Conservation (phyloP, 2,888 invertebrate genomes). For the Nymphalis c-album region DNA sequence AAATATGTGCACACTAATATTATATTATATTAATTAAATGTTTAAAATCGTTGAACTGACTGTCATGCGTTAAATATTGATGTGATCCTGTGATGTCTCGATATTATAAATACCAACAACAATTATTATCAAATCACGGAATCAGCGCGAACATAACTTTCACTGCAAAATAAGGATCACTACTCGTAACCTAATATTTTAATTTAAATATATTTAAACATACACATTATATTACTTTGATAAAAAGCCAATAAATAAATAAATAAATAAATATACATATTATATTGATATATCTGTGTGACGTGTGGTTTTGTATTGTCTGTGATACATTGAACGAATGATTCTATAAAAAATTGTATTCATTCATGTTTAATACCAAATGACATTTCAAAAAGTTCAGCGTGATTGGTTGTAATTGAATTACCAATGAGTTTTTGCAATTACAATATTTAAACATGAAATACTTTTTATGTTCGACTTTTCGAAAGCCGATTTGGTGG, state of each 20-base stretch:
- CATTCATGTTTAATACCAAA: conserved; percentile 5
- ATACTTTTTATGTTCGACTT: not conserved
- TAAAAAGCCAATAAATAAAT: conserved; percentile 14
- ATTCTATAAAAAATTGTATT: not conserved
- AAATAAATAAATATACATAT: no score
- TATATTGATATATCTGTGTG: conserved; percentile 5
- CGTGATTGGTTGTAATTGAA: not conserved
- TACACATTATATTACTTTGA: conserved; percentile 8
- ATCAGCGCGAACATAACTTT: not conserved
- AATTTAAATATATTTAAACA: conserved; percentile 20
- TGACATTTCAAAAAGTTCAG: conserved; percentile 1
- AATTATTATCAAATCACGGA: not conserved
- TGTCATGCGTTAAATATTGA: conserved; percentile 7
- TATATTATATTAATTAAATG: conserved; percentile 5
- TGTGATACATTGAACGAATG: conserved; percentile 1
- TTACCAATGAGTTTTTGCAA: not conserved
- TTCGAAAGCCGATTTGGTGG: no score
- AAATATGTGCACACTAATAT: conserved; percentile 14
- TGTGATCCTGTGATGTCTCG: not conserved
- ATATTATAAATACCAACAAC: not conserved
- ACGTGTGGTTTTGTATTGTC: conserved; percentile 3
- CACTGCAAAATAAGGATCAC: conserved; percentile 16
- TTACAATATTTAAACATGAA: not conserved
- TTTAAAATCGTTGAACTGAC: not conserved
- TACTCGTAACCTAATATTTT: conserved; percentile 12